Conservation (phyloP, 2,888 invertebrate species). For the Boloria euphrosyne region DNA sequence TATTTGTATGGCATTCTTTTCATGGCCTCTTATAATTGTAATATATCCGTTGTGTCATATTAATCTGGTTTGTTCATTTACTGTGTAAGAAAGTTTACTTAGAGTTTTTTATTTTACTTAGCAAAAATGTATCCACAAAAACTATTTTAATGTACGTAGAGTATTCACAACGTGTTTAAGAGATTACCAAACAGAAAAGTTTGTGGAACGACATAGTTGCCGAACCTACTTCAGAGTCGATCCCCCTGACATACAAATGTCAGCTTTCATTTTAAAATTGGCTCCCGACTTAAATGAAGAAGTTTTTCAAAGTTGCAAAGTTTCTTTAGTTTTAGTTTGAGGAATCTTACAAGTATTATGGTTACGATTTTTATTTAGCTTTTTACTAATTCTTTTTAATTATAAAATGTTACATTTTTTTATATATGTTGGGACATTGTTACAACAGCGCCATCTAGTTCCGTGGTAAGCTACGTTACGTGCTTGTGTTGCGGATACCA, state of each 20-base stretch:
- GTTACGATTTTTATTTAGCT: background rate
- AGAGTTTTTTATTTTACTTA: too few species aligned
- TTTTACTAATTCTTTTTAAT: background rate
- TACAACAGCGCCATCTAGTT: too few species aligned
- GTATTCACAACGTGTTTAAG: constrained; percentile 46
- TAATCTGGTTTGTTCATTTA: background rate
- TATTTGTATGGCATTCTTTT: too few species aligned
- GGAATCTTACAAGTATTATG: constrained; percentile 5
- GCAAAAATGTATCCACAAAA: background rate
- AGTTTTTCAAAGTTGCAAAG: constrained; percentile 19
- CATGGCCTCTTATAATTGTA: too few species aligned
- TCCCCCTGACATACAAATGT: constrained; percentile 46
- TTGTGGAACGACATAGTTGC: constrained; percentile 52
- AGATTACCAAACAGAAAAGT: constrained; percentile 50
- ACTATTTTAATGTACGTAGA: constrained; percentile 24
- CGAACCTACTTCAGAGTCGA: constrained; percentile 47
- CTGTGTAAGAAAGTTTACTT: background rate
- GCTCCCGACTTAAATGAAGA: constrained; percentile 30
- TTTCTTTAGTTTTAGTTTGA: constrained; percentile 22
- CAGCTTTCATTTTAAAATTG: constrained; percentile 41
- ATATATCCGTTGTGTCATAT: too few species aligned
- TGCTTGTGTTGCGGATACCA: too few species aligned
- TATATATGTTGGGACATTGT: too few species aligned
- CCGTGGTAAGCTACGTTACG: too few species aligned
- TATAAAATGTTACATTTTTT: background rate